Conservation (phyloP, 2,888 invertebrate species). For the Timema podura region DNA sequence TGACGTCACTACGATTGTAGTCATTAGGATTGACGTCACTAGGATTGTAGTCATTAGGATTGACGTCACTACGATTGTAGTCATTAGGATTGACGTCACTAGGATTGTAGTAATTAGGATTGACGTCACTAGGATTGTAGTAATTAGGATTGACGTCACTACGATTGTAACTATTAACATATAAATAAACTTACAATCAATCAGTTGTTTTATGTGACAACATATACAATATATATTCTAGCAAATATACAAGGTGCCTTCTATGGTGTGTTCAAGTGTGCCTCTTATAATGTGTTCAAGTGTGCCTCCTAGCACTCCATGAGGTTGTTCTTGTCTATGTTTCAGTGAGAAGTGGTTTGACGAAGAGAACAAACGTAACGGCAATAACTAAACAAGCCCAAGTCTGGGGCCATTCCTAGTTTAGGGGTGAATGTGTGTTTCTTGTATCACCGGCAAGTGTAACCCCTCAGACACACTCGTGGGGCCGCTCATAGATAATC, state of each 20-base stretch:
- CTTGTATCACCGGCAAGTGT: too few species aligned
- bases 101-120: background rate
- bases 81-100: background rate
- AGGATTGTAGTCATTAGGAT: background rate
- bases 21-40: background rate
- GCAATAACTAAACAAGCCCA: background rate
- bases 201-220: too few species aligned
- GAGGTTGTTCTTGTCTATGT: constrained; percentile 38
- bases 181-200: too few species aligned
- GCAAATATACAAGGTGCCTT: too few species aligned
- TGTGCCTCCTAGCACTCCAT: too few species aligned
- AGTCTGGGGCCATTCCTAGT: too few species aligned
- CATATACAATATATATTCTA: too few species aligned
- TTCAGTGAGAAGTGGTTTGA: constrained; percentile 67
- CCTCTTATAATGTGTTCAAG: too few species aligned
- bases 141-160: background rate
- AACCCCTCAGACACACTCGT: too few species aligned
- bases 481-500: too few species aligned
- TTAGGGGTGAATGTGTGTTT: too few species aligned
- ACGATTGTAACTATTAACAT: background rate
- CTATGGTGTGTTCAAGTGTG: too few species aligned
- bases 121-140: background rate
- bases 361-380: constrained; percentile 44
- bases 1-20: background rate
- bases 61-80: background rate